phyloP scores from a whole-genome alignment of 2,113 vertebrate species.

The Myxocyprinus asiaticus region DNA sequence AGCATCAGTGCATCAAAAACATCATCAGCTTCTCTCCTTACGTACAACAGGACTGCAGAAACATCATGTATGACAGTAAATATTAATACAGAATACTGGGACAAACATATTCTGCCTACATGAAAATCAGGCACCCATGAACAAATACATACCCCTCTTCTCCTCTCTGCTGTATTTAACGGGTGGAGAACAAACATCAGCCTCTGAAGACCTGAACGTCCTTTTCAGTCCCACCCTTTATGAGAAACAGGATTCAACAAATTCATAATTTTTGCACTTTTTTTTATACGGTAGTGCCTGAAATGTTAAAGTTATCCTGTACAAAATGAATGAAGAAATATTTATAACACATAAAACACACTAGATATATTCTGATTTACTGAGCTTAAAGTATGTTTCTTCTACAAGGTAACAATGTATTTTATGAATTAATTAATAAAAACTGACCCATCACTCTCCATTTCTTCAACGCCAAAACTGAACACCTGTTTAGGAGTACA shows the following conservation, averaged over 20 bases:
- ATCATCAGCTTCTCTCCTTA: conserved; percentile 92
- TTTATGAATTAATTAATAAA: not conserved
- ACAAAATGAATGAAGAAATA: not conserved
- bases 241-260: conserved; percentile 42
- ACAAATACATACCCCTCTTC: conserved; percentile 82
- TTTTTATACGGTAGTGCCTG: too few species aligned
- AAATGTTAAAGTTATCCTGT: conserved; percentile 28
- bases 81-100: not conserved
- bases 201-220: conserved; percentile 89
- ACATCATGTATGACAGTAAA: conserved; percentile 2
- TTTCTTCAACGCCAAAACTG: conserved; percentile 90
- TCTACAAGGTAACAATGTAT: too few species aligned
- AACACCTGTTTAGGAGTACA: conserved; percentile 76
- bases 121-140: not conserved
- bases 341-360: not conserved
- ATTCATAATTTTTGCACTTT: too few species aligned
- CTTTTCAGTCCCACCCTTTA: conserved; percentile 89
- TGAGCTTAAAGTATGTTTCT: too few species aligned
- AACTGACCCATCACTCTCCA: conserved; percentile 89
- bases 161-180: conserved; percentile 93
- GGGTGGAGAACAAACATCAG: conserved; percentile 84
- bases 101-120: not conserved
- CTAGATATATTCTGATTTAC: not conserved
- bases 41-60: conserved; percentile 89
- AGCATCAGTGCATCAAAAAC: conserved; percentile 98